Evolutionary conservation across 2,113 vertebrate genomes (phyloP).

Genomic region (Eurystomus gularis): DNA sequence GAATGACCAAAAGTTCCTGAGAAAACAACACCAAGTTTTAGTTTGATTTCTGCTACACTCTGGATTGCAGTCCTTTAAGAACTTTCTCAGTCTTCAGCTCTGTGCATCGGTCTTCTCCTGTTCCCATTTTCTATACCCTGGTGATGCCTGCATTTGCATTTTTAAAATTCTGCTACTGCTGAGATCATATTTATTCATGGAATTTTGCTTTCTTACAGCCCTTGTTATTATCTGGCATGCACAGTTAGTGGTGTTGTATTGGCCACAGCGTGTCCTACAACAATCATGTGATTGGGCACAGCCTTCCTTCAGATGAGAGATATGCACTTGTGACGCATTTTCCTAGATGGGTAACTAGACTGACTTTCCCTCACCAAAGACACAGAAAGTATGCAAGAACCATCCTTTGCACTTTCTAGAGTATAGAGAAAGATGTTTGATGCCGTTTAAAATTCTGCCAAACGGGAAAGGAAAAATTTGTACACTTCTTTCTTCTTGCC

Average conservation of each 20-base stretch:
- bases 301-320: neutral
- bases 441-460: neutral
- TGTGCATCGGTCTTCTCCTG: neutral
- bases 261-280: neutral
- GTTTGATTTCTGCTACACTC: neutral
- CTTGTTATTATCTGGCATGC: neutral
- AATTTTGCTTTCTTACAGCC: constrained; percentile 9
- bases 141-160: neutral
- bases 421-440: neutral
- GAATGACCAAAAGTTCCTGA: neutral
- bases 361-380: neutral
- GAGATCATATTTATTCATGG: neutral
- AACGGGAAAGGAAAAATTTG: neutral
- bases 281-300: neutral
- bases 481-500: neutral
- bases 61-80: neutral
- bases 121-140: neutral
- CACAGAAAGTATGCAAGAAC: neutral
- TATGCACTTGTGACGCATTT: neutral
- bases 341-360: neutral
- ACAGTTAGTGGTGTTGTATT: neutral
- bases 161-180: neutral
- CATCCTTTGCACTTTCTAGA: neutral
- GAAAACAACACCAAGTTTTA: neutral
- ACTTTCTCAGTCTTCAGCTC: neutral